A percentile compares a stretch with the other conserved stretches of the same genome.
These are phyloP conservation scores for Grammatotria lemairii DNA, from an alignment of 2,113 vertebrate species.

Conservation along the genomic window DNA sequence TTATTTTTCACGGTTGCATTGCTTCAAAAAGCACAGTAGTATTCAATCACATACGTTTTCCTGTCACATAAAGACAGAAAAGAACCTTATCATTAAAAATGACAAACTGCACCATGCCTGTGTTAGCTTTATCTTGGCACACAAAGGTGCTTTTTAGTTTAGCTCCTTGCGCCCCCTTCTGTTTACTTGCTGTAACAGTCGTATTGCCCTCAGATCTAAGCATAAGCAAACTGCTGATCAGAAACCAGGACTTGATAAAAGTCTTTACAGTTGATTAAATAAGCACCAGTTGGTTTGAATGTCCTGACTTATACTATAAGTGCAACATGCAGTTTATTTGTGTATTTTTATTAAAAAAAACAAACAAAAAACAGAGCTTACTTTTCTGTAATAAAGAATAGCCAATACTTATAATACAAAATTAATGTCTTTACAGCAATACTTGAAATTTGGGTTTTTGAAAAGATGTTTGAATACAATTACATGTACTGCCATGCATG, in stretches of 20 bases:
- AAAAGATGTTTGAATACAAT: background rate
- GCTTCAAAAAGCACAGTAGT: background rate
- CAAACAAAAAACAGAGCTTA: background rate
- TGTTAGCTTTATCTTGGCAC: background rate
- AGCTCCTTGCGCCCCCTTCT: slow-evolving; percentile 10
- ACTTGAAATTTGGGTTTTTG: background rate
- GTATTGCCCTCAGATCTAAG: background rate
- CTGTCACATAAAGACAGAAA: background rate
- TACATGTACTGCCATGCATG: background rate
- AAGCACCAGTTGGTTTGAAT: background rate
- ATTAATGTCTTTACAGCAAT: background rate
- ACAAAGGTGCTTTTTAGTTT: background rate
- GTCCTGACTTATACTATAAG: background rate
- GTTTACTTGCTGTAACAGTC: background rate
- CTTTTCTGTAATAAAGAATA: background rate
- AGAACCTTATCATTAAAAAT: background rate
- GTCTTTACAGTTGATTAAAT: background rate
- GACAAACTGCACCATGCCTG: background rate
- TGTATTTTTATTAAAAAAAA: background rate
- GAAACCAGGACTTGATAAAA: background rate
- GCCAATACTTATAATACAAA: background rate
- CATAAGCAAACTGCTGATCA: background rate
- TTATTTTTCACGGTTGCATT: background rate
- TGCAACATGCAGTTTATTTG: background rate
- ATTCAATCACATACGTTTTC: background rate